Conservation (phyloP, 1,140 invertebrate species). For the Nasonia vitripennis region DNA sequence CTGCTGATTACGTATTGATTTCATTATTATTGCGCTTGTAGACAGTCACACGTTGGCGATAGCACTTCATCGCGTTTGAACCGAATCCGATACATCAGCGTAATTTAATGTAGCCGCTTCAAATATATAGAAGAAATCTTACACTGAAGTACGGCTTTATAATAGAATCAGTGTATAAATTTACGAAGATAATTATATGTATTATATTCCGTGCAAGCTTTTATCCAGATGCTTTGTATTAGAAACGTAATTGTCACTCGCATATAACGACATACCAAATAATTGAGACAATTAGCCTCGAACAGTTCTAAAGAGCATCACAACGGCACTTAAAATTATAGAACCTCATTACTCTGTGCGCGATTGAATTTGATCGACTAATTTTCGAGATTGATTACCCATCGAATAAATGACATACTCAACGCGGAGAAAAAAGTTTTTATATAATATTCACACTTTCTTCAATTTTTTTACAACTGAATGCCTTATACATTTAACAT, state of each 20-base stretch:
- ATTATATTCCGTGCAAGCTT: background rate
- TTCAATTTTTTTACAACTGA: too few species aligned
- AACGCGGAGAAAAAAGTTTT: too few species aligned
- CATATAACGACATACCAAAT: background rate
- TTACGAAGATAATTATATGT: background rate
- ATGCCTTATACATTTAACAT: too few species aligned
- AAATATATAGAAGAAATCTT: background rate
- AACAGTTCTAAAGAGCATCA: background rate
- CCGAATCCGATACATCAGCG: background rate
- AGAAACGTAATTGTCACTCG: background rate
- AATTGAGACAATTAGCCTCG: background rate
- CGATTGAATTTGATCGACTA: too few species aligned
- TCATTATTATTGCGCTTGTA: conserved; percentile 24
- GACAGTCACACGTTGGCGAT: conserved; percentile 9
- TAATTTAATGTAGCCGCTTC: background rate
- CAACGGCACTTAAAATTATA: too few species aligned
- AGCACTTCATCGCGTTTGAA: background rate
- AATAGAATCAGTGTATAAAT: background rate
- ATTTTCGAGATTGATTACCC: too few species aligned
- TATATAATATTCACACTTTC: too few species aligned
- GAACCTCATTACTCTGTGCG: too few species aligned
- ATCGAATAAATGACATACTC: too few species aligned
- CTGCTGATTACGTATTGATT: conserved; percentile 18
- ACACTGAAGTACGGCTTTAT: background rate
- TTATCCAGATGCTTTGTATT: background rate